Evolutionary conservation across 2,113 vertebrate species (phyloP), one percentile per base, ranked within the genome.

Genomic region (Carassius gibelio): DNA sequence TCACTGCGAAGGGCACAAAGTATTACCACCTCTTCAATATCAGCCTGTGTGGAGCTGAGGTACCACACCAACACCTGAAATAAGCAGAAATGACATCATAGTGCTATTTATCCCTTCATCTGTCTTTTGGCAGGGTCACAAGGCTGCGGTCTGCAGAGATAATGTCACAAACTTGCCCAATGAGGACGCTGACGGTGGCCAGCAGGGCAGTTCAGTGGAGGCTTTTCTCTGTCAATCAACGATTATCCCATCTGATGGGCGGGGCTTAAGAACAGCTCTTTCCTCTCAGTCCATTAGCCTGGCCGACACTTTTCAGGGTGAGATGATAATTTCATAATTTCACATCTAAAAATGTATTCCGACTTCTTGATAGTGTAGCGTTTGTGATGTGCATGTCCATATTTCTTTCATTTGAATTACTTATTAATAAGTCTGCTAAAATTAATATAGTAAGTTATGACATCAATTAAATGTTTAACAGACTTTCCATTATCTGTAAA

Each of bases 11-110:
- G 90, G 98, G 98, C 85, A 99, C 97, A 57, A 98, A 98, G 84
- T 99, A 99, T 92, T 99, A 96, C 89, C 97, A 99, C 88, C 95
- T 96, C 89, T 99, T 98, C 91, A 99, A 99, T 82, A 96, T 99
- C 93, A 98, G 97, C 90, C 92, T 99, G 45, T 99, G 98, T 92
- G 98, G 97, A 74, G 95, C 94, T 84, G 94, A 96, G 96, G 98
- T 99, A 90, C 13, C 83, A 42, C 50, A 3, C 6, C 34, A 21
- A 34, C 52, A 26, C 19, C 30, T 42, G 8, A 61, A 45, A 26
- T 69, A 19, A 48, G 8, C 0, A 23, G 8, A 50, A 69, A 15
- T 15, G 0, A 21, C 11, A n/a, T 80, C 5, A 55, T 8, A 26
- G 21, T 48, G 68, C 62, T 72, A 36, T 55, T 59, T 87, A 62